phyloP scores from a whole-genome alignment of 2,797 vertebrate species.

The Gymnothorax reevesii region DNA sequence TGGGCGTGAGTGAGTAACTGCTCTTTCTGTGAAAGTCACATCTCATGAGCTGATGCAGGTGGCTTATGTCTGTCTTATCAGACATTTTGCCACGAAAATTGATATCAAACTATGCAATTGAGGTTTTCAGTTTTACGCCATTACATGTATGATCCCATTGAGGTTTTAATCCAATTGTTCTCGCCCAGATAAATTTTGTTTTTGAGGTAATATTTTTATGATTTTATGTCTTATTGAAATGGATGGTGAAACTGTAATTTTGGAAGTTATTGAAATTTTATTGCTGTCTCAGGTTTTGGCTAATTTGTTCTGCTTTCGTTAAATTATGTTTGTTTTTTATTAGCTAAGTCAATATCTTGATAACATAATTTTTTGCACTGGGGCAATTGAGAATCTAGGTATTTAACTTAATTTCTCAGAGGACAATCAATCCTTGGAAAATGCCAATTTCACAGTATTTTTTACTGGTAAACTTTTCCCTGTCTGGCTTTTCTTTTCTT shows the following conservation, averaged over 20 bases:
- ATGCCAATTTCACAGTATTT: constrained; percentile 14
- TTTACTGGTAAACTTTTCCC: neutral
- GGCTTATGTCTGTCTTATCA: constrained; percentile 20
- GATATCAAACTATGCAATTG: constrained; percentile 25
- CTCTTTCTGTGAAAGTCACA: neutral
- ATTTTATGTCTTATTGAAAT: constrained; percentile 29
- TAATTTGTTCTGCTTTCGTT: constrained; percentile 24
- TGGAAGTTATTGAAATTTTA: constrained; percentile 24
- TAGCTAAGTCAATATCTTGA: constrained; percentile 26
- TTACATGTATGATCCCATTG: constrained; percentile 16
- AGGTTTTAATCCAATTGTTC: neutral
- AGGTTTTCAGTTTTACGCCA: constrained; percentile 13
- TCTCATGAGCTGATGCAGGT: neutral
- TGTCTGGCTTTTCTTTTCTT: neutral
- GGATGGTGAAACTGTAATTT: neutral
- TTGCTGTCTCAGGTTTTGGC: neutral
- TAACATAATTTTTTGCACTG: constrained; percentile 8
- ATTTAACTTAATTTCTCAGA: constrained; percentile 13
- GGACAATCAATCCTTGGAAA: constrained; percentile 21
- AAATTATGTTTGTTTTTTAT: constrained; percentile 37
- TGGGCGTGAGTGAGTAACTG: neutral
- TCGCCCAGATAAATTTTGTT: neutral
- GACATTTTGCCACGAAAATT: constrained; percentile 21
- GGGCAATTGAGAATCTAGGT: constrained; percentile 17
- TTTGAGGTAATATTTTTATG: neutral